These are phyloP conservation scores for Drosophila pallidifrons DNA, from an alignment of 1,140 invertebrate genomes.

Conservation along the genomic window DNA sequence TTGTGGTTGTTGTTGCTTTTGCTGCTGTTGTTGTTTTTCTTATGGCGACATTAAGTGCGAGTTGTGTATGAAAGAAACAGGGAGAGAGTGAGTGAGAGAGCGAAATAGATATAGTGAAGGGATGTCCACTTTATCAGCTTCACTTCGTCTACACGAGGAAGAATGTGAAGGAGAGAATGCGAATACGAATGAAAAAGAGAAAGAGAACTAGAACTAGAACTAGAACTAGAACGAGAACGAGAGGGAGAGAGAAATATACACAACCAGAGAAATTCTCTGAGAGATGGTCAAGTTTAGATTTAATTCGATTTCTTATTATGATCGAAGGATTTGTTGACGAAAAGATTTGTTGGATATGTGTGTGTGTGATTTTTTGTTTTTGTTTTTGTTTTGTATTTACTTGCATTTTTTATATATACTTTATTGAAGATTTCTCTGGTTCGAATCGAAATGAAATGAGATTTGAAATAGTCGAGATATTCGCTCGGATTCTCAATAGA, in stretches of 20 bases:
- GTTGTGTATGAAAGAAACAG: constrained; percentile 28
- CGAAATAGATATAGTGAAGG: constrained; percentile 4
- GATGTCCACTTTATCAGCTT: constrained; percentile 16
- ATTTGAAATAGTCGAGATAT: background rate
- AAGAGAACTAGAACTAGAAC: no score
- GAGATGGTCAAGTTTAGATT: constrained; percentile 19
- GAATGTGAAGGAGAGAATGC: constrained; percentile 13
- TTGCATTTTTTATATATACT: background rate
- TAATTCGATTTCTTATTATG: background rate
- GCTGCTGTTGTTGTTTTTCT: constrained; percentile 11
- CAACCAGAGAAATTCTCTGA: constrained; percentile 29
- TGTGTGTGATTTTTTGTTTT: constrained; percentile 28
- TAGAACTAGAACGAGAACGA: no score
- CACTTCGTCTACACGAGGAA: constrained; percentile 21
- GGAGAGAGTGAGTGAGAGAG: constrained; percentile 10
- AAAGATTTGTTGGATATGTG: constrained; percentile 57
- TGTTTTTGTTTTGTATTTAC: constrained; percentile 1
- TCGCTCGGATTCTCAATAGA: constrained; percentile 3
- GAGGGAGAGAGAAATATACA: constrained; percentile 12
- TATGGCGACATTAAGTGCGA: constrained; percentile 31
- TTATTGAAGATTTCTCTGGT: constrained; percentile 27
- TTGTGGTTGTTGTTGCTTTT: constrained; percentile 25
- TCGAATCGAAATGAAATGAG: constrained; percentile 6
- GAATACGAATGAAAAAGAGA: background rate
- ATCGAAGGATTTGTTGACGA: constrained; percentile 21